Percentiles rank a stretch among this genome's conserved stretches.
These are phyloP conservation scores for Galeopsomyia nigrocyanea DNA, from an alignment of 2,888 invertebrate genomes.

Conservation along the genomic window DNA sequence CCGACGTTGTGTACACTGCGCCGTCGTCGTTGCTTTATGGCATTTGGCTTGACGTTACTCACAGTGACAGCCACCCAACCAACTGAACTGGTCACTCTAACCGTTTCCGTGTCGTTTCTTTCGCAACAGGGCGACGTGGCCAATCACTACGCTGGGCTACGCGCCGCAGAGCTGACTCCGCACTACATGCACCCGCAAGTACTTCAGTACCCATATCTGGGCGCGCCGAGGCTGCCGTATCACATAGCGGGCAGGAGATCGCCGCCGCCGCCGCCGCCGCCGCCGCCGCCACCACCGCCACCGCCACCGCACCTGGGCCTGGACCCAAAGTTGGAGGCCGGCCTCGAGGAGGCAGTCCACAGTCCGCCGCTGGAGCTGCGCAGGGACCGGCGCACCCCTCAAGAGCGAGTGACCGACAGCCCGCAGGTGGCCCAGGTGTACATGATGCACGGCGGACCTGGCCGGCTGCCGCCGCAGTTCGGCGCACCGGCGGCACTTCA, in stretches of 20 bases:
- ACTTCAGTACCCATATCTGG: constrained; percentile 73
- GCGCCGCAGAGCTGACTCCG: constrained; percentile 68
- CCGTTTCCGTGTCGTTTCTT: not conserved
- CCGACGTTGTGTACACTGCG: no score
- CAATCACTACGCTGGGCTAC: constrained; percentile 69
- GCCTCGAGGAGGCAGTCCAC: constrained; percentile 71
- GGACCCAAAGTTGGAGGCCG: constrained; percentile 74
- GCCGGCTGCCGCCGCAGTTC: constrained; percentile 65
- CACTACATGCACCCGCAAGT: constrained; percentile 73
- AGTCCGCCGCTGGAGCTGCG: constrained; percentile 83
- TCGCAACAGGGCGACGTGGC: constrained; percentile 73
- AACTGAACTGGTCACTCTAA: not conserved
- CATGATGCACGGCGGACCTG: constrained; percentile 70
- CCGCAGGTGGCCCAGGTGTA: constrained; percentile 80
- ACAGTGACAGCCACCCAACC: not conserved
- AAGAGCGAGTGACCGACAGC: constrained; percentile 77
- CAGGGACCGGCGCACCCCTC: constrained; percentile 69
- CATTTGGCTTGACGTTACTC: no score
- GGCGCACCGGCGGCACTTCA: constrained; percentile 63
- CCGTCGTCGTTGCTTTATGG: no score
- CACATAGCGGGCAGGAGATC: constrained; percentile 65
- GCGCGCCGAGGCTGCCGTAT: constrained; percentile 67
- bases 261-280: no score
- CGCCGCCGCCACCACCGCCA: no score
- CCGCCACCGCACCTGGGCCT: constrained; percentile 70